Conservation (phyloP, 2,113 vertebrate genomes). For the Mobula hypostoma region DNA sequence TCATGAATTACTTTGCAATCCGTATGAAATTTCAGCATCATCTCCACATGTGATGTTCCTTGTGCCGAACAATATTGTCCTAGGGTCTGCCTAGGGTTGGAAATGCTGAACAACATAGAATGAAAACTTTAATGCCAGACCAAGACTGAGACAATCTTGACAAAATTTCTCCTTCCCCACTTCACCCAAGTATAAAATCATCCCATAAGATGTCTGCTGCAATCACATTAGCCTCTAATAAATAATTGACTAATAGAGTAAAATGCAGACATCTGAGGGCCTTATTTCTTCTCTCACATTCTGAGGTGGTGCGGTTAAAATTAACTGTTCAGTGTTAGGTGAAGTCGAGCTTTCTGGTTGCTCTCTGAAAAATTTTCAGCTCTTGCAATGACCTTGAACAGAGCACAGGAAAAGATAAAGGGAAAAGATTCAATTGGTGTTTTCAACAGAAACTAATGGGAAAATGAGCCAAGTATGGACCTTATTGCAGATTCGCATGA, state of each 20-base stretch:
- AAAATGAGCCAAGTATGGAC: not conserved
- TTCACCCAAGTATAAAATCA: too few relatives aligned
- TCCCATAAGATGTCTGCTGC: too few relatives aligned
- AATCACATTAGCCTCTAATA: not conserved
- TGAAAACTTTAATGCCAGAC: too few relatives aligned
- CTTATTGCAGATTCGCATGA: too few relatives aligned
- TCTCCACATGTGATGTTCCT: too few relatives aligned
- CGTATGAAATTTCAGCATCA: too few relatives aligned
- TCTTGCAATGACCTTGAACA: not conserved
- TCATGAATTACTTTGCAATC: too few relatives aligned
- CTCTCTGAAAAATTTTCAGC: not conserved
- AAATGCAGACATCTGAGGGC: not conserved
- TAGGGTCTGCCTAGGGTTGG: too few relatives aligned
- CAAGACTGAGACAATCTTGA: too few relatives aligned
- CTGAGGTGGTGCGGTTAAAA: not conserved
- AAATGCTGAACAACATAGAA: too few relatives aligned
- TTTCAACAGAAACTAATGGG: not conserved
- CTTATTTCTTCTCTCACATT: not conserved
- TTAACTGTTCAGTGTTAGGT: not conserved
- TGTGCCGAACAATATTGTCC: too few relatives aligned
- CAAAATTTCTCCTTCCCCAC: too few relatives aligned
- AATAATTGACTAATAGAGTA: not conserved
- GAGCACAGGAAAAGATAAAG: not conserved
- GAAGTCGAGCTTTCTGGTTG: not conserved
- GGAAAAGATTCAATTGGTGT: not conserved